Evolutionary conservation across 2,113 vertebrate species (phyloP), one percentile per base, ranked within the genome.

Genomic region (Murina feae): DNA sequence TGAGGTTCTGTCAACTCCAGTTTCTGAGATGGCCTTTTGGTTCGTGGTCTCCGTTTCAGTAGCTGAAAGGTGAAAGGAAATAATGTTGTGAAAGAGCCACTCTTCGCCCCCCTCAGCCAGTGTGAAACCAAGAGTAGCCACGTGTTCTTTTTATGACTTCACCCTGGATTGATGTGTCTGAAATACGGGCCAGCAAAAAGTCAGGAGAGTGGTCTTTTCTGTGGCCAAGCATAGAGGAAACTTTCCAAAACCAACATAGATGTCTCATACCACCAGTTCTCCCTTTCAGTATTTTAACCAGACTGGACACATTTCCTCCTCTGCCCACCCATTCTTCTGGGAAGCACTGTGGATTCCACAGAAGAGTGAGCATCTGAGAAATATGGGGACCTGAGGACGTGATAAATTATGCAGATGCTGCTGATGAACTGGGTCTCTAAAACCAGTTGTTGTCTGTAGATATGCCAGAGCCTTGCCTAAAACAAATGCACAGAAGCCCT

Each of bases 401-500:
- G 90, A 35, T 92, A n/a, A 94, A 66, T 93, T 84, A 51, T 10
- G 37, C 58, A 87, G 96, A 88, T 65, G 39, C 44, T 81, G 30
- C 53, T 89, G 71, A 94, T 84, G 76, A 93, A 86, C 75, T 30
- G n/a, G 28, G 28, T 82, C 71, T 89, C 51, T 63, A 44, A 86
- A 78, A 51, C 79, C 91, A 90, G 93, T 84, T 91, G 91, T 84
- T 90, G 93, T 82, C 84, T 93, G 75, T 44, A 35, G 47, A 51
- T 35, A 28, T n/a, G 66, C 87, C 92, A 95, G 42, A 76, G 74
- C 25, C 58, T 58, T 81, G 51, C 47, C 51, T 65, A 53, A 86
- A 86, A 83, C 83, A 83, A 80, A 28, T 10, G 44, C n/a, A n/a
- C n/a, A 72, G 58, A 85, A 8, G 16, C 20, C 28, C 82, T 66